phyloP scores from a whole-genome alignment of 2,888 invertebrate species.

The Meliscaeva auricollis region DNA sequence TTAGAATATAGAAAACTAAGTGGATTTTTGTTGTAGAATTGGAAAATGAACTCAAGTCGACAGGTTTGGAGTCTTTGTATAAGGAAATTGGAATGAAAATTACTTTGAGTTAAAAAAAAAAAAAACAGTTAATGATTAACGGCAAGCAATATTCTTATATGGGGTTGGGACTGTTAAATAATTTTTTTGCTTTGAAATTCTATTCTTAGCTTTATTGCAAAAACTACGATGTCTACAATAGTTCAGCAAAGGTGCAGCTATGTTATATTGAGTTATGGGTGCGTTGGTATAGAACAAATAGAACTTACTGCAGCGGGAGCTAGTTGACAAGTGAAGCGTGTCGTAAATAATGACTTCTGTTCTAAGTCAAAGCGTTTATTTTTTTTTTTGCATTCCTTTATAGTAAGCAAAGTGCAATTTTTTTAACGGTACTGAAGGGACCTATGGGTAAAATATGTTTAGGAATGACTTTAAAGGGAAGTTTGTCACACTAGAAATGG shows the following conservation, averaged over 20 bases:
- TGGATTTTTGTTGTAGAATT: conserved; percentile 20
- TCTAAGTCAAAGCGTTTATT: neutral
- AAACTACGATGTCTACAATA: neutral
- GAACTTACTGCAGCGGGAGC: conserved; percentile 4
- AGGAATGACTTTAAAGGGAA: no score
- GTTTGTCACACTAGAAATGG: no score
- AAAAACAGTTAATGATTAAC: conserved; percentile 48
- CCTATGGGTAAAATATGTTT: no score
- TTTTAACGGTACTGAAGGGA: no score
- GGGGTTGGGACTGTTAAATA: neutral
- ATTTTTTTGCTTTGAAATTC: neutral
- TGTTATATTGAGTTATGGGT: conserved; percentile 30
- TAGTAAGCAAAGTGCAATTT: neutral
- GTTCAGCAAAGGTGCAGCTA: conserved; percentile 34
- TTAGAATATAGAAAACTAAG: conserved; percentile 15
- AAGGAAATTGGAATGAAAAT: conserved; percentile 48
- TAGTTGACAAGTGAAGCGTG: conserved; percentile 37
- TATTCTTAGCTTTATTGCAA: conserved; percentile 15
- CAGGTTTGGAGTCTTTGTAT: conserved; percentile 5
- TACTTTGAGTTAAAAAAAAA: conserved; percentile 15
- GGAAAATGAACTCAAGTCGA: conserved; percentile 48
- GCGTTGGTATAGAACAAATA: conserved; percentile 14
- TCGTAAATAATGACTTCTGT: conserved; percentile 33
- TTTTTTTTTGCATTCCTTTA: neutral
- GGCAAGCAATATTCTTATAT: conserved; percentile 31